These are phyloP conservation scores for Callitettix versicolor DNA, from an alignment of 1,140 invertebrate genomes.

Conservation along the genomic window DNA sequence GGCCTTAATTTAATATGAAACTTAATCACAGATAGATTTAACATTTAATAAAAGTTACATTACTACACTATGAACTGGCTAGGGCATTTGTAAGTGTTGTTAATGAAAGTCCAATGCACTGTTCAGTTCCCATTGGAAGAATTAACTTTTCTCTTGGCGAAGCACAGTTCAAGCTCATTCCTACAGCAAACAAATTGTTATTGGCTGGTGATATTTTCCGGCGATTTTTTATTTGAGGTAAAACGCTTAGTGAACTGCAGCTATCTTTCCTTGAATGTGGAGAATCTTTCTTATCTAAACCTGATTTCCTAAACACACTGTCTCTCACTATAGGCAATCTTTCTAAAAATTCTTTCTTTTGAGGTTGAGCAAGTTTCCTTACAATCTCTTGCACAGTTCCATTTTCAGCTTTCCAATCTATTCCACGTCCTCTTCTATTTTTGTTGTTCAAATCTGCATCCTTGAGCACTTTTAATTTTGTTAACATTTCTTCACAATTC, in stretches of 20 bases:
- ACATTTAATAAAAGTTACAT: neutral
- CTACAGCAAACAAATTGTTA: conserved; percentile 10
- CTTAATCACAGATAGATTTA: no score
- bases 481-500: conserved; percentile 16
- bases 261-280: neutral
- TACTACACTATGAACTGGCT: neutral
- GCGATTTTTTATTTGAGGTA: conserved; percentile 12
- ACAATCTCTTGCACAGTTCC: conserved; percentile 10
- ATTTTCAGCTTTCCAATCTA: conserved; percentile 12
- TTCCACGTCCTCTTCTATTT: neutral
- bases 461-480: conserved; percentile 15
- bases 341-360: conserved; percentile 15
- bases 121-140: conserved; percentile 13
- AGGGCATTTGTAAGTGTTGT: conserved; percentile 6
- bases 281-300: neutral
- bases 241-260: neutral
- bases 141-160: conserved; percentile 11
- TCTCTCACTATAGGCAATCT: conserved; percentile 6
- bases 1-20: no score
- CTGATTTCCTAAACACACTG: conserved; percentile 5
- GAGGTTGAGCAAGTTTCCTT: conserved; percentile 7
- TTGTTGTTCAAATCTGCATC: conserved; percentile 8
- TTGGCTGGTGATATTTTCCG: neutral
- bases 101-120: conserved; percentile 7
- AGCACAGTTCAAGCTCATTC: conserved; percentile 10